Evolutionary conservation across 1,140 invertebrate species (phyloP), one percentile per base, ranked within the genome.

Genomic region (Bombus ignitus): DNA sequence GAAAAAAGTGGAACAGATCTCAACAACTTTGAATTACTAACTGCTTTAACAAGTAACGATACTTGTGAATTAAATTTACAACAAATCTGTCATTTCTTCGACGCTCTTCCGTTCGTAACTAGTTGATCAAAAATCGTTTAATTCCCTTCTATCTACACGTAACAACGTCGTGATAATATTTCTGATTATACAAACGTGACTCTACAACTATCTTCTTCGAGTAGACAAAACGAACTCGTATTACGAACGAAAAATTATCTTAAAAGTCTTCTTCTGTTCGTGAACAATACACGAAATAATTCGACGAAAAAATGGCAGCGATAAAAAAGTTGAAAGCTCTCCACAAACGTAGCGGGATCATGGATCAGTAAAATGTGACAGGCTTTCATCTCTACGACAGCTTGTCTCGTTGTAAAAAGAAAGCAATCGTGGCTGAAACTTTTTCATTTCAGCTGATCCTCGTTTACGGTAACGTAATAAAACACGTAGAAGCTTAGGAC

Each of bases 101-200:
- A 70, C 80, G 82, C 57, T 80, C 80, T 87, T 68, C 79, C 71
- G 57, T 80, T 83, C 57, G 44, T 59, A 53, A 86, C 80, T 35
- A 89, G 62, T 53, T 39, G 78, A 80, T 83, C 39, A 74, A 86
- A 74, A 57, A 75, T 88, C 66, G 18, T 35, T 53, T 59, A 74
- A 37, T 79, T 79, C 71, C 65, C 39, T 76, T 79, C 75, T 88
- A 90, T 83, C 89, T 90, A 90, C 53, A 73, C 80, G 78, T 90
- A 90, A 81, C 77, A 88, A 83, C 62, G 13, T 32, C 62, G 18
- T 81, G 66, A 84, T 90, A 90, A 82, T 86, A 85, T 62, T 80
- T 87, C 87, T 82, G 84, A 86, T 90, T 82, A 84, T 85, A 88
- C 65, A 85, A 90, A 90, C 86, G 73, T 70, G 73, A 73, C 72